Evolutionary conservation across 2,797 vertebrate genomes (phyloP), one percentile per base, ranked within the genome.

Genomic region (Acridotheres tristis): DNA sequence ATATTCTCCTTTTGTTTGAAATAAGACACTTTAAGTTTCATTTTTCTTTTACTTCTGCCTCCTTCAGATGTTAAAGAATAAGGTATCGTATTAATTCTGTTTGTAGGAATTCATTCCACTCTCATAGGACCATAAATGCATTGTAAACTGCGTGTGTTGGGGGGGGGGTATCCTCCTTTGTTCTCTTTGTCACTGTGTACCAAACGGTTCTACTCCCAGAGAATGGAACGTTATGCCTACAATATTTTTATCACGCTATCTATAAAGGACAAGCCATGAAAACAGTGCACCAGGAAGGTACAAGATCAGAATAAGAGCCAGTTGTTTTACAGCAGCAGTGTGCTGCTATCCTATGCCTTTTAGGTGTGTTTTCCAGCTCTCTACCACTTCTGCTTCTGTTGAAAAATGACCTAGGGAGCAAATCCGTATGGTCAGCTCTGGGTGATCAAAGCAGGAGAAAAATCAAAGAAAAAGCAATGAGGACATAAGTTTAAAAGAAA

Each of bases 371-470:
- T 92, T 78, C 43, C 32, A 63, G 29, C 55, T 80, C 32, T 80
- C 42, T 68, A 47, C 69, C 26, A 27, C 29, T 93, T 79, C 34
- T 4, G 26, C 50, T 80, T 87, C 68, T 45, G 25, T 72, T 78
- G 66, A 77, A 88, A 94, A 42, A 73, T 68, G 57, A 42, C 45
- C 53, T 58, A 47, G 21, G 40, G 57, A 85, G 45, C 30, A 88
- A 94, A 84, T 43, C 19, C 0, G 0, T 75, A 14, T 50, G 69
- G 87, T 75, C 66, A 90, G 62, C 43, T 92, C 63, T 59, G 69
- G 62, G 34, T 95, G 69, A 90, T 92, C 82, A 94, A 92, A 92
- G 85, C 40, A 62, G 58, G 38, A 69, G 38, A 71, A 85, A 73
- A 91, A 88, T 91, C 40, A 94, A 95, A 91, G 61, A 40, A 82